Percentiles rank a stretch among this genome's conserved stretches.
Evolutionary conservation across 37 sponge, comb jelly and placozoan species (phyloP).

Genomic region (Oopsacas minuta): DNA sequence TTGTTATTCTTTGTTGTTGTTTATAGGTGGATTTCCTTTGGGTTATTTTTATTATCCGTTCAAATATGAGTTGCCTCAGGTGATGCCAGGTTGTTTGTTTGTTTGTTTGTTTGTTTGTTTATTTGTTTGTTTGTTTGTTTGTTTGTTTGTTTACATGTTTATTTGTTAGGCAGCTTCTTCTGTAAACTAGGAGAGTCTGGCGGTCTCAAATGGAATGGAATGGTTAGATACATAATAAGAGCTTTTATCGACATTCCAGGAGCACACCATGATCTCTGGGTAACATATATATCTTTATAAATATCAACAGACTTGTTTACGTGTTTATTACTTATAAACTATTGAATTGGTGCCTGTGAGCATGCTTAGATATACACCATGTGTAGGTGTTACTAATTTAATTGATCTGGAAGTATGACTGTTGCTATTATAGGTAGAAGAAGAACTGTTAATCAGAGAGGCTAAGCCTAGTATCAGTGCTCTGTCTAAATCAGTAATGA

Average conservation of each 20-base stretch:
- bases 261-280: slow-evolving; percentile 3
- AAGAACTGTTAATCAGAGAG: background rate
- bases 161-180: background rate
- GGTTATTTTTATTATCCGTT: slow-evolving; percentile 2
- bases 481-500: background rate
- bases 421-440: slow-evolving; percentile 12
- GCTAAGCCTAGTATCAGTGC: background rate
- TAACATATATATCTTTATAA: too few species aligned
- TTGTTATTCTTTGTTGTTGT: background rate
- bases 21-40: background rate
- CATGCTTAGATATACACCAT: too few species aligned
- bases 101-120: background rate
- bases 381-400: too few species aligned
- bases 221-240: background rate
- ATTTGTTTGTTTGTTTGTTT: background rate
- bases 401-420: too few species aligned
- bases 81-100: slow-evolving; percentile 18
- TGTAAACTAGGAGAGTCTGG: background rate
- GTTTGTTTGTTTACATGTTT: background rate
- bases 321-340: too few species aligned
- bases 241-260: slow-evolving; percentile 5
- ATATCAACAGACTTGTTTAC: too few species aligned
- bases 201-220: background rate
- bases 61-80: slow-evolving; percentile 14
- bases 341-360: too few species aligned